phyloP scores from a whole-genome alignment of 2,797 vertebrate species.

The Odontamblyopus rebecca region DNA sequence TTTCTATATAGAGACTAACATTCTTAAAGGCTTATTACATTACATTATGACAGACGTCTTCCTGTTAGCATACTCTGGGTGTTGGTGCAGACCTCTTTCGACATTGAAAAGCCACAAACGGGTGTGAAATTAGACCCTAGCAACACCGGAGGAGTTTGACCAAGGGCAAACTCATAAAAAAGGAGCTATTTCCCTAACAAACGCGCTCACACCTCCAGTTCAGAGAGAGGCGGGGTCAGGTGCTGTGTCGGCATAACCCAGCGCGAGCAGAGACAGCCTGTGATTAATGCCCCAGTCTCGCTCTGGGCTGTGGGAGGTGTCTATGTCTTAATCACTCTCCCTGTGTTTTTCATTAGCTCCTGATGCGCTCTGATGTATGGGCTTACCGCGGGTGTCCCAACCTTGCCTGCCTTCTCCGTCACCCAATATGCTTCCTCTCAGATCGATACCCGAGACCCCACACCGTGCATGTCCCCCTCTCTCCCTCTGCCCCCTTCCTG shows the following conservation, averaged over 20 bases:
- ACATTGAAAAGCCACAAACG: conserved; percentile 1
- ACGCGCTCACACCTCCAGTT: conserved; percentile 9
- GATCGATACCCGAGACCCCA: neutral
- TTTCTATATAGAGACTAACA: neutral
- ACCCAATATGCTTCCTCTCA: conserved; percentile 35
- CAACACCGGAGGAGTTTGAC: conserved; percentile 42
- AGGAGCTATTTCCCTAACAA: conserved; percentile 36
- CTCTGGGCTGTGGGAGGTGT: conserved; percentile 58
- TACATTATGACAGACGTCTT: neutral
- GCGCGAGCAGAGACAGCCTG: conserved; percentile 43
- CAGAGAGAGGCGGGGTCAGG: conserved; percentile 2
- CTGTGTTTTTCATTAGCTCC: conserved; percentile 76
- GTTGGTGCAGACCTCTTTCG: neutral
- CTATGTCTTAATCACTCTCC: conserved; percentile 75
- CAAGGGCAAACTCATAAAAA: conserved; percentile 47
- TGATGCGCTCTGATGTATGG: conserved; percentile 70
- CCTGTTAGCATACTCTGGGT: neutral
- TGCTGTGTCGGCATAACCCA: conserved; percentile 19
- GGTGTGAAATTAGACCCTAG: neutral
- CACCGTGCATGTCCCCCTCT: neutral
- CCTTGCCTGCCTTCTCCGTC: conserved; percentile 34
- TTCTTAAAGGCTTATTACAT: neutral
- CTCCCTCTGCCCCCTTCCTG: neutral
- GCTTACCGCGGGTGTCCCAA: conserved; percentile 47
- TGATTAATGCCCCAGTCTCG: conserved; percentile 72